These are phyloP conservation scores for Astyanax mexicanus DNA, from an alignment of 2,797 vertebrate genomes.

Conservation along the genomic window DNA sequence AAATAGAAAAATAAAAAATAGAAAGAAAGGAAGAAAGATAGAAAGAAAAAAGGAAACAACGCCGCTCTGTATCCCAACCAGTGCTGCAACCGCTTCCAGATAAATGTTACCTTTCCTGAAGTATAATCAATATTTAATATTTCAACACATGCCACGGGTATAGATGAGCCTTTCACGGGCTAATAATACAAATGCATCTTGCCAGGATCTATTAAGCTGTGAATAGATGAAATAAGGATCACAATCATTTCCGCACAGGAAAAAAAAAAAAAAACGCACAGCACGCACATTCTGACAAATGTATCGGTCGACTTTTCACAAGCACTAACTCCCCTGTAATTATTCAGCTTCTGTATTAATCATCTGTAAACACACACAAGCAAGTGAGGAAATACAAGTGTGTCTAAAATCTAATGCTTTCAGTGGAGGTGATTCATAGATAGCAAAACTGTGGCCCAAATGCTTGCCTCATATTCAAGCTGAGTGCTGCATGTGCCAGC, in stretches of 20 bases:
- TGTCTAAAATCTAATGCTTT: neutral
- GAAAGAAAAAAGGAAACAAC: constrained; percentile 1
- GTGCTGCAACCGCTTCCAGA: constrained; percentile 22
- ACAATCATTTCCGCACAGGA: neutral
- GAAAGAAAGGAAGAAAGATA: no score
- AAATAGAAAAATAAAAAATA: neutral
- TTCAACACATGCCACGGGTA: constrained; percentile 21
- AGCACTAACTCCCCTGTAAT: neutral
- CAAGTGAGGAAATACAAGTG: neutral
- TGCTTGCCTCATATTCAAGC: no score
- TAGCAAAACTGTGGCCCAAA: no score
- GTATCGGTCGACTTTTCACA: neutral
- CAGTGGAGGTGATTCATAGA: neutral
- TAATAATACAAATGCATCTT: constrained; percentile 19
- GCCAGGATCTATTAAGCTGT: constrained; percentile 7
- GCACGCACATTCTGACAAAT: no score
- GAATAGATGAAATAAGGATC: constrained; percentile 3
- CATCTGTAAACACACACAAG: neutral
- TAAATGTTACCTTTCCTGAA: constrained; percentile 24
- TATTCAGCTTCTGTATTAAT: neutral
- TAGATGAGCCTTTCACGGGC: constrained; percentile 18
- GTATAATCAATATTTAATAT: constrained; percentile 44
- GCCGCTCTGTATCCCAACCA: constrained; percentile 26
- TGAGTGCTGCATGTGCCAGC: no score
- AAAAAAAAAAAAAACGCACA: no score